Evolutionary conservation across 2,113 vertebrate genomes (phyloP).

Genomic region (Dromas ardeola): DNA sequence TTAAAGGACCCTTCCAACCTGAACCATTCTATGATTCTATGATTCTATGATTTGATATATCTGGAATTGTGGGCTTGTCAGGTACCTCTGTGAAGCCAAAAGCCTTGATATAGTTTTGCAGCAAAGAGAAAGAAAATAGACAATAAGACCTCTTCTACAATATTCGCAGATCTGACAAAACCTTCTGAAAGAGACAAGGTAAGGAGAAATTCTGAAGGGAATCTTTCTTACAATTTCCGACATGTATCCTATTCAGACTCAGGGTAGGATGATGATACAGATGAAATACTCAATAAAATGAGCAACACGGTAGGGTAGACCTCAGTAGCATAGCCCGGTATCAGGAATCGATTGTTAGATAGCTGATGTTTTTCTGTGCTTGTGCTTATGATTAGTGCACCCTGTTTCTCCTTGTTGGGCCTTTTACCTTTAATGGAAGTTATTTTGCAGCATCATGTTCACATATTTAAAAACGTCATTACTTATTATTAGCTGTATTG

Average conservation of each 20-base stretch:
- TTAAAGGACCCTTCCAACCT: no score
- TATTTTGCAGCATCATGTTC: background rate
- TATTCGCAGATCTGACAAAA: background rate
- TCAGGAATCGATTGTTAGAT: background rate
- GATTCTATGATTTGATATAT: background rate
- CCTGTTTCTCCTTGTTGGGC: background rate
- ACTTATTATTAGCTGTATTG: conserved; percentile 40
- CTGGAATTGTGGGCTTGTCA: background rate
- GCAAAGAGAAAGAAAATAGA: background rate
- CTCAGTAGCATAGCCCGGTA: background rate
- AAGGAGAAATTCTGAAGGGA: background rate
- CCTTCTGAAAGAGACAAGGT: background rate
- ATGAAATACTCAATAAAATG: background rate
- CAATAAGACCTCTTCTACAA: background rate
- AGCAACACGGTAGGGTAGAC: background rate
- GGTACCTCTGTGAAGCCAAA: background rate
- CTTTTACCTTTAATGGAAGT: background rate
- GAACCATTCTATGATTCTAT: no score
- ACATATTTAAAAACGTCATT: conserved; percentile 24
- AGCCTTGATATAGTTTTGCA: background rate
- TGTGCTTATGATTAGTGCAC: background rate
- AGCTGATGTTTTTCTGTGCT: background rate
- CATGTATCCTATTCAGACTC: background rate
- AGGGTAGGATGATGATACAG: fast-evolving
- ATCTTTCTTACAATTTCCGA: background rate